phyloP scores from a whole-genome alignment of 1,140 invertebrate species.

The Elymnias hypermnestra region DNA sequence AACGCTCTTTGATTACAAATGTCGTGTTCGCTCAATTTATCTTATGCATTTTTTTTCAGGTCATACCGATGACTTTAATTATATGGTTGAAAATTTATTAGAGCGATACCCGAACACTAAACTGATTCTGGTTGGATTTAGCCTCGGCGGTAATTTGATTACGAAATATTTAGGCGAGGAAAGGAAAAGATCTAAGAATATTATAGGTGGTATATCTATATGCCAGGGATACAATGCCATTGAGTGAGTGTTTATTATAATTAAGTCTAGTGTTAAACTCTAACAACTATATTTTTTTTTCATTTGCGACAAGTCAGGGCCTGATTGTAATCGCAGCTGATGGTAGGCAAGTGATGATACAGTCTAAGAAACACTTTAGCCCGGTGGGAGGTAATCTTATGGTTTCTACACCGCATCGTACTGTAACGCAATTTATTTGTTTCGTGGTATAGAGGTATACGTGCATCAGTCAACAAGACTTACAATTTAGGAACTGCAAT shows the following conservation, averaged over 20 bases:
- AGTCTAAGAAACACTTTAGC: too few relatives aligned
- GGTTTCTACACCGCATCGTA: too few relatives aligned
- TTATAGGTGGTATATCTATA: constrained; percentile 92
- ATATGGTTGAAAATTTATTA: constrained; percentile 85
- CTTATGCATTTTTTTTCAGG: constrained; percentile 75
- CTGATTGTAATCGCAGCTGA: too few relatives aligned
- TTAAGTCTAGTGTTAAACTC: too few relatives aligned
- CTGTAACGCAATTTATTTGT: too few relatives aligned
- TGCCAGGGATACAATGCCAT: constrained; percentile 94
- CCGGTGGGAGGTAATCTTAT: too few relatives aligned
- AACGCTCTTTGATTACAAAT: constrained; percentile 20
- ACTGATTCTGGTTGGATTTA: constrained; percentile 91
- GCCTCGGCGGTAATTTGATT: constrained; percentile 92
- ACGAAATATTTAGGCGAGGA: constrained; percentile 92
- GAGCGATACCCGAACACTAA: constrained; percentile 85
- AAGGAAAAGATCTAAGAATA: constrained; percentile 78
- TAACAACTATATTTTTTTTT: too few relatives aligned
- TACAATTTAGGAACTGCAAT: too few relatives aligned
- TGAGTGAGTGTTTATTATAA: constrained; percentile 84
- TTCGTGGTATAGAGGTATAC: too few relatives aligned
- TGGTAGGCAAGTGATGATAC: too few relatives aligned
- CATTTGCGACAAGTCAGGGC: too few relatives aligned
- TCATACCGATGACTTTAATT: constrained; percentile 89
- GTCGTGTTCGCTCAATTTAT: constrained; percentile 8
- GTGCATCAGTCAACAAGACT: too few relatives aligned